These are phyloP conservation scores for Acrocephalus scirpaceus DNA, from an alignment of 2,797 vertebrate species.

Conservation along the genomic window DNA sequence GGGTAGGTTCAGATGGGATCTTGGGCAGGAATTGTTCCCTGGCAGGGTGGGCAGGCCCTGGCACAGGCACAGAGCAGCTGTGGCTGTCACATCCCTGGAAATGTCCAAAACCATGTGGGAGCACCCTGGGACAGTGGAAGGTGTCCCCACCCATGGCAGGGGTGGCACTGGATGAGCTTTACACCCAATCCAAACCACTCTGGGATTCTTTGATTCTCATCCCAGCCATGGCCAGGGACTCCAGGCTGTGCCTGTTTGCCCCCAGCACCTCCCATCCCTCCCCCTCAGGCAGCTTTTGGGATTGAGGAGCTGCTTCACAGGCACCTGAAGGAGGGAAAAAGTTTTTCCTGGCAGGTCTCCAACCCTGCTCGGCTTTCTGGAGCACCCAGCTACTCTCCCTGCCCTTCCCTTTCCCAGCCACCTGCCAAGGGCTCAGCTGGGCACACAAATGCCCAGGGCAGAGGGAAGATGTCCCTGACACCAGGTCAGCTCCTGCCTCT, in stretches of 20 bases:
- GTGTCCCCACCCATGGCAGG: not conserved
- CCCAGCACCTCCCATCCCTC: not conserved
- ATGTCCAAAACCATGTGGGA: rapidly evolving
- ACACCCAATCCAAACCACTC: not conserved
- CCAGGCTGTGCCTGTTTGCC: not conserved
- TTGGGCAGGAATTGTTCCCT: not conserved
- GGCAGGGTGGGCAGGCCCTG: not conserved
- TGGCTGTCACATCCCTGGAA: not conserved
- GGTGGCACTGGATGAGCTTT: rapidly evolving
- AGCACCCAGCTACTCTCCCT: not conserved
- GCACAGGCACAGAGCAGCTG: not conserved
- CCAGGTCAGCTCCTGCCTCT: not conserved
- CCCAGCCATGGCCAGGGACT: not conserved
- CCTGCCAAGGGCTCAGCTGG: not conserved
- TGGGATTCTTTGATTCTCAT: not conserved
- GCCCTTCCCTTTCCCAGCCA: not conserved
- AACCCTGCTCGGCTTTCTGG: not conserved
- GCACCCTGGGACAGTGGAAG: rapidly evolving
- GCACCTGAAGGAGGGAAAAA: not conserved
- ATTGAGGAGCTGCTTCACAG: not conserved
- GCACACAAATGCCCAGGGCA: rapidly evolving
- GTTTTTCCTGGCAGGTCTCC: not conserved
- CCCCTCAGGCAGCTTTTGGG: not conserved
- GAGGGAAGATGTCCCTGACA: not conserved
- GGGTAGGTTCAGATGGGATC: not conserved